phyloP scores from a whole-genome alignment of 2,888 invertebrate genomes.

The Scaptomyza reducta region DNA sequence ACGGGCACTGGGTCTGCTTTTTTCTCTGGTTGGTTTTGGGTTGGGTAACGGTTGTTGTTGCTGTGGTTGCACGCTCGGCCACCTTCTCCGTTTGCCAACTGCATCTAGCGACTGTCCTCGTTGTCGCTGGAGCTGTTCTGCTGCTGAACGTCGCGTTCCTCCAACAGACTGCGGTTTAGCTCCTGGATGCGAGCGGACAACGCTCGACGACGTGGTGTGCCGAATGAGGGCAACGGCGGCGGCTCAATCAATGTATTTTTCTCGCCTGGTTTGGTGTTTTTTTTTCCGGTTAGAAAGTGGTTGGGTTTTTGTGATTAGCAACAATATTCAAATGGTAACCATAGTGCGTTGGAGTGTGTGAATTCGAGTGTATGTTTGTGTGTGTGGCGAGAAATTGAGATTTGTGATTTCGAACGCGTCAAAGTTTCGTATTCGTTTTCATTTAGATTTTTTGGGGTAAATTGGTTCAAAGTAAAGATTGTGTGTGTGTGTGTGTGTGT shows the following conservation, averaged over 20 bases:
- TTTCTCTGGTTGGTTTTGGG: conserved; percentile 20
- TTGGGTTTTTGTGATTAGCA: conserved; percentile 42
- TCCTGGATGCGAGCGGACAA: conserved; percentile 84
- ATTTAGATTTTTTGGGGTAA: conserved; percentile 7
- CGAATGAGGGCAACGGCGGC: conserved; percentile 85
- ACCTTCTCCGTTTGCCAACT: neutral
- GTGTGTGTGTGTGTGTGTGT: conserved; percentile 16
- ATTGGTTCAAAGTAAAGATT: conserved; percentile 35
- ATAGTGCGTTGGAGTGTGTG: conserved; percentile 30
- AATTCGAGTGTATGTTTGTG: conserved; percentile 1
- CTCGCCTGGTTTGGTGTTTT: conserved; percentile 86
- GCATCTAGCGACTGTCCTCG: conserved; percentile 81
- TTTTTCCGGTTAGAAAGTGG: too few species aligned
- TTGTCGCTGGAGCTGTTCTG: conserved; percentile 84
- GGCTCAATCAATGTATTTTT: conserved; percentile 92
- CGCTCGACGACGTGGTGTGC: conserved; percentile 84
- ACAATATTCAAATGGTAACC: conserved; percentile 42
- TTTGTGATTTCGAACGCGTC: conserved; percentile 28
- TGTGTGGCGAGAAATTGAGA: conserved; percentile 1
- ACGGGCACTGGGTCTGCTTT: conserved; percentile 22
- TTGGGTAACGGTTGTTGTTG: conserved; percentile 62
- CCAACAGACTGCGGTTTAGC: conserved; percentile 83
- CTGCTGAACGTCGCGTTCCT: conserved; percentile 83
- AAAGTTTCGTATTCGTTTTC: conserved; percentile 7
- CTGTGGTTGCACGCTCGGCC: conserved; percentile 54